Evolutionary conservation across 2,797 vertebrate genomes (phyloP).

Genomic region (Bucorvus abyssinicus): DNA sequence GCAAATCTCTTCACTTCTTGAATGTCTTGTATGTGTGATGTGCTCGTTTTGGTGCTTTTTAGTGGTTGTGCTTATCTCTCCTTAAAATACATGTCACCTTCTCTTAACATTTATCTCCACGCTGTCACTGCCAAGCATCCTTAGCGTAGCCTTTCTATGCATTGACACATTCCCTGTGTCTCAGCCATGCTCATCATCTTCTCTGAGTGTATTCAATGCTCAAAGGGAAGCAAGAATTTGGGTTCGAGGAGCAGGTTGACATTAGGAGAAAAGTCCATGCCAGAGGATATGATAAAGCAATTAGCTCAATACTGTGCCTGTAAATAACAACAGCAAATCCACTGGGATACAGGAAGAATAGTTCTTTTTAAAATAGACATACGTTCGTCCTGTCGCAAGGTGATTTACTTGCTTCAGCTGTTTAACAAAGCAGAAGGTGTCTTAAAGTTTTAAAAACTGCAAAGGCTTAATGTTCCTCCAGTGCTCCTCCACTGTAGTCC

Average conservation of each 20-base stretch:
- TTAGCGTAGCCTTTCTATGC: background rate
- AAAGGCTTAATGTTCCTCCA: background rate
- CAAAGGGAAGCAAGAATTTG: background rate
- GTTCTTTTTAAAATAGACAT: background rate
- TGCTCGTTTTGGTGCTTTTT: slow-evolving; percentile 15
- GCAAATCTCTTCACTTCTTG: background rate
- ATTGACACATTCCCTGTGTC: background rate
- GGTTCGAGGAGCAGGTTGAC: background rate
- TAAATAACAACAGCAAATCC: background rate
- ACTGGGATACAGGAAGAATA: background rate
- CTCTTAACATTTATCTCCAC: background rate
- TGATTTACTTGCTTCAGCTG: slow-evolving; percentile 12
- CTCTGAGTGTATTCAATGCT: background rate
- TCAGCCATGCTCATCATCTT: background rate
- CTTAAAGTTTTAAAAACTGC: background rate
- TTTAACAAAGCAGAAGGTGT: background rate
- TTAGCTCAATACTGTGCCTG: background rate
- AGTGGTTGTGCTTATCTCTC: background rate
- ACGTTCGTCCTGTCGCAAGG: background rate
- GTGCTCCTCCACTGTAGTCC: background rate
- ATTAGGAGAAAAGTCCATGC: background rate
- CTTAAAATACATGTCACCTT: background rate
- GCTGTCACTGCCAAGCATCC: background rate
- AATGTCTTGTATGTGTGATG: background rate
- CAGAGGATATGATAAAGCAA: background rate